Base-by-base conservation (phyloP, 1,140 invertebrate species). In the Euura saliciscinereae region DNA sequence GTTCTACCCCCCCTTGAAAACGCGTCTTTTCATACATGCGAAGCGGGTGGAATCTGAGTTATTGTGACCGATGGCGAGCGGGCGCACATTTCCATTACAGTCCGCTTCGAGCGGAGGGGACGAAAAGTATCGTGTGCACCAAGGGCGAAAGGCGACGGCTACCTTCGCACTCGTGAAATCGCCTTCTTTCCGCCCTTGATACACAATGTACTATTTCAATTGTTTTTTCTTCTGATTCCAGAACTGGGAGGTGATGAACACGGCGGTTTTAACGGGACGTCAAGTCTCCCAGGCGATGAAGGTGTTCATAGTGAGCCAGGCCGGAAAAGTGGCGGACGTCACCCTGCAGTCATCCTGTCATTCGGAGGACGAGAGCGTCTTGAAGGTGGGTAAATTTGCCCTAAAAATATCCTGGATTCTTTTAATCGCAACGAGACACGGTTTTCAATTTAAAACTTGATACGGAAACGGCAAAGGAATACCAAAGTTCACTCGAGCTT, bases 191-290 rank as follows among this genome's bases (percentile, higher is more conserved):
- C n/a, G n/a, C n/a, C n/a, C n/a, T n/a, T n/a, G n/a, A n/a, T n/a
- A n/a, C n/a, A n/a, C n/a, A n/a, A n/a, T n/a, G n/a, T n/a, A n/a
- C n/a, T n/a, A n/a, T n/a, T 28, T 6, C 66, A 51, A 6, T 44
- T 42, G 11, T 1, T 67, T 67, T 28, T 67, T 67, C 66, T 10
- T 59, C 42, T 79, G 81, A 73, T 89, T 90, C 75, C 87, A 98
- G 96, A 97, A 96, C 82, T 96, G 94, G 92, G 96, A 98, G 86
- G 92, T 99, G 11, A 91, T 99, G 84, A 99, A 99, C 88, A 97
- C 96, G 3, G 98, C 98, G 0, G 94, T 98, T 71, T 88, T 99
- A 76, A 98, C 97, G 0, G 97, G 97, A 1, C 92, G 94, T 46
- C 96, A 97, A 88, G 95, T 98, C 69, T 96, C 96, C 2, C 95